Percentiles rank a stretch among this genome's conserved stretches.
Evolutionary conservation across 64 coral and sea anemone species (phyloP).

Genomic region (Pocillopora verrucosa): DNA sequence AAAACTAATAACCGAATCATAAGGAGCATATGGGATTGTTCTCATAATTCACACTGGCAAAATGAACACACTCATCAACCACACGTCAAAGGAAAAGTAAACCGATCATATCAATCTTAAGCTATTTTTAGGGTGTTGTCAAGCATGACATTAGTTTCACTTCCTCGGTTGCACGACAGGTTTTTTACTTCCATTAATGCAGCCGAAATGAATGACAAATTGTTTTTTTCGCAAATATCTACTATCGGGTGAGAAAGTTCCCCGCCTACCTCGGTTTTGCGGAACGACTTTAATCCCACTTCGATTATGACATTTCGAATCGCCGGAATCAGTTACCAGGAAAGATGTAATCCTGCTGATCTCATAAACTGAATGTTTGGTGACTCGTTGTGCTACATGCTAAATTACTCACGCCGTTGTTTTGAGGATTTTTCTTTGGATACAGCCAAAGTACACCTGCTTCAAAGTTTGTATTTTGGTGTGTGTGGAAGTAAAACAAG

Average conservation of each 20-base stretch:
- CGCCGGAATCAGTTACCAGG: not conserved
- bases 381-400: not conserved
- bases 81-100: slow-evolving; percentile 12
- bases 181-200: slow-evolving; percentile 6
- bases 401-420: not conserved
- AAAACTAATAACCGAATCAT: not conserved
- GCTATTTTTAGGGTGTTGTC: slow-evolving; percentile 41
- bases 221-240: not conserved
- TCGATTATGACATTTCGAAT: not conserved
- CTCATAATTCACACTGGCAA: slow-evolving; percentile 19
- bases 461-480: not conserved
- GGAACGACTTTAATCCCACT: not conserved
- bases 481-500: not conserved
- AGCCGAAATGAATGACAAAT: not conserved
- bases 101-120: slow-evolving; percentile 2
- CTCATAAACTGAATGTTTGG: not conserved
- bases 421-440: not conserved
- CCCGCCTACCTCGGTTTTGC: not conserved
- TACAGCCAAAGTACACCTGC: not conserved
- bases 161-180: slow-evolving; percentile 6
- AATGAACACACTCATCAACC: slow-evolving; percentile 13
- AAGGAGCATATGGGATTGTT: not conserved
- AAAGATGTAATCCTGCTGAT: not conserved
- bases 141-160: slow-evolving; percentile 16
- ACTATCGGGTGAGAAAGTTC: not conserved